These are phyloP conservation scores for Mythimna loreyi DNA, from an alignment of 2,888 invertebrate species.

Conservation along the genomic window DNA sequence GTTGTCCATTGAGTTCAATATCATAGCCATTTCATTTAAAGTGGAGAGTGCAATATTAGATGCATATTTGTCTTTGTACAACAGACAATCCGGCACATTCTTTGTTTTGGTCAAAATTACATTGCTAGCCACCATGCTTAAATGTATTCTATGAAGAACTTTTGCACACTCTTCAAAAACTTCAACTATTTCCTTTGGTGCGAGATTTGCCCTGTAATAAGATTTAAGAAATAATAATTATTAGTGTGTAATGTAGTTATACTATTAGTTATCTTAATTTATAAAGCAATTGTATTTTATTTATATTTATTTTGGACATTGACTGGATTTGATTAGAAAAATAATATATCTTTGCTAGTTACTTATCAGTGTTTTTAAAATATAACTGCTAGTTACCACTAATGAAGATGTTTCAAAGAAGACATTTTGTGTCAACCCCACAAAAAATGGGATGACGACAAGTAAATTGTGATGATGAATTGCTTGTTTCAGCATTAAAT, in stretches of 20 bases:
- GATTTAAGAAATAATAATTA: constrained; percentile 23
- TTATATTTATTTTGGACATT: not conserved
- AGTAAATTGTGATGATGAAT: not conserved
- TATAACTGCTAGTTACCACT: not conserved
- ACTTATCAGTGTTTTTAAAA: not conserved
- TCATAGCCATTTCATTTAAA: constrained; percentile 79
- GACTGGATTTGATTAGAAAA: too few relatives aligned
- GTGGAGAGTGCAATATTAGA: constrained; percentile 83
- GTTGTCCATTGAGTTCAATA: constrained; percentile 84
- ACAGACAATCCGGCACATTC: constrained; percentile 78
- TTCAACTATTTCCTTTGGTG: constrained; percentile 79
- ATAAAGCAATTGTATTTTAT: not conserved
- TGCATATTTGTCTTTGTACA: constrained; percentile 84
- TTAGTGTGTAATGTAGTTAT: not conserved
- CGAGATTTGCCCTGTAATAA: constrained; percentile 69
- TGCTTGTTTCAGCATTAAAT: not conserved
- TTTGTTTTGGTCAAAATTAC: constrained; percentile 81
- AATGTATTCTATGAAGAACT: constrained; percentile 83
- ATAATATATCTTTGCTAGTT: not conserved
- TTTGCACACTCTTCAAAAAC: constrained; percentile 84
- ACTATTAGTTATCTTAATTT: not conserved
- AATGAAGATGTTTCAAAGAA: not conserved
- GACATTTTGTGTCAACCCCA: not conserved
- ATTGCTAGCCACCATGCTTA: constrained; percentile 83
- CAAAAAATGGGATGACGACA: not conserved